phyloP scores from a whole-genome alignment of 2,888 invertebrate species.

The Troides aeacus region DNA sequence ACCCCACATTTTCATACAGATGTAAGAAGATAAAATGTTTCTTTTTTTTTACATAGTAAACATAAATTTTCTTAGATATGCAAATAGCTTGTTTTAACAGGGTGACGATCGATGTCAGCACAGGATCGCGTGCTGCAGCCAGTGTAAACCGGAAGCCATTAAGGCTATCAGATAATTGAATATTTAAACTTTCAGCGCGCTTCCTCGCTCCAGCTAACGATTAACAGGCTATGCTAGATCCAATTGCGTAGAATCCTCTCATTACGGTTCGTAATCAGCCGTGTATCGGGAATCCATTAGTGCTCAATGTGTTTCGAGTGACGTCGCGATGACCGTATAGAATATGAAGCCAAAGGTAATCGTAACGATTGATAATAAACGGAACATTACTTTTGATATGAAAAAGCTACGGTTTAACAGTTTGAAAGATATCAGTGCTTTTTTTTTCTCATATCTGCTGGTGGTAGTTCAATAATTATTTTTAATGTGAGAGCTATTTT shows the following conservation, averaged over 20 bases:
- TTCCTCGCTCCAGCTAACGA: background rate
- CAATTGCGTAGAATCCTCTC: constrained; percentile 11
- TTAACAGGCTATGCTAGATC: constrained; percentile 10
- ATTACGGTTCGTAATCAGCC: constrained; percentile 16
- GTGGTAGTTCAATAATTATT: too few species aligned
- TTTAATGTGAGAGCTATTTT: too few species aligned
- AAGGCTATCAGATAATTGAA: background rate
- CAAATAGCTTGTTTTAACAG: background rate
- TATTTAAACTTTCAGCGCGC: background rate
- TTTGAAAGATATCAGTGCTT: too few species aligned
- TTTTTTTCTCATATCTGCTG: too few species aligned
- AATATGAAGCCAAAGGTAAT: background rate
- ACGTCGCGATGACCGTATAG: background rate
- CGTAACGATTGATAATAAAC: background rate
- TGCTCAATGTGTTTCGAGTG: constrained; percentile 16
- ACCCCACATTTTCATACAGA: too few species aligned
- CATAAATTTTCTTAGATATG: background rate
- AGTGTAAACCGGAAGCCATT: background rate
- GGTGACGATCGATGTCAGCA: background rate
- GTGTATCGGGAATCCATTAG: constrained; percentile 24
- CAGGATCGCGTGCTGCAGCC: background rate
- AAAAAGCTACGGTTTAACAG: too few species aligned
- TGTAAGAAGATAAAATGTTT: too few species aligned
- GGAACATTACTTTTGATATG: too few species aligned
- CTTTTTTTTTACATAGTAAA: too few species aligned